Conservation (phyloP, 2,797 vertebrate species). For the Nannoperca australis region DNA sequence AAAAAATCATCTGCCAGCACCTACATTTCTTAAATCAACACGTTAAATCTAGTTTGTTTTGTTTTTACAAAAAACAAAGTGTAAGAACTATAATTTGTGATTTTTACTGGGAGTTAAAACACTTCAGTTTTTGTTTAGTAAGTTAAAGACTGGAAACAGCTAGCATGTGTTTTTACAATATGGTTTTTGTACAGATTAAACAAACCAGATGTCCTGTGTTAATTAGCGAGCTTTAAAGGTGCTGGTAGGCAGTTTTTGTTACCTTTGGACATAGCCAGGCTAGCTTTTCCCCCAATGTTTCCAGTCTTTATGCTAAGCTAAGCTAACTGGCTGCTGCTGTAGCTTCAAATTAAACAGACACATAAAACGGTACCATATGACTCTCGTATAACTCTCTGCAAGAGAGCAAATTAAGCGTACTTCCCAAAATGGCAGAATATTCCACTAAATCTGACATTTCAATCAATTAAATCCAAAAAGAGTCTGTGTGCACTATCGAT, state of each 20-base stretch:
- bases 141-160: not conserved
- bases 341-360: not conserved
- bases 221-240: not conserved
- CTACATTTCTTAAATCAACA: not conserved
- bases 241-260: not conserved
- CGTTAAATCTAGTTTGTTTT: not conserved
- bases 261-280: not conserved
- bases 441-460: slow-evolving; percentile 38
- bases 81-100: not conserved
- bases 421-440: slow-evolving; percentile 20
- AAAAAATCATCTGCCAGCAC: not conserved
- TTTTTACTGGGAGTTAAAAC: not conserved
- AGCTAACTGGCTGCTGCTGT: not conserved
- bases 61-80: not conserved
- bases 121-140: not conserved
- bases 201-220: not conserved
- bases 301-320: slow-evolving; percentile 12
- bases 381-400: not conserved
- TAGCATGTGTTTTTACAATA: too few species aligned
- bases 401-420: not conserved
- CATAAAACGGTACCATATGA: not conserved
- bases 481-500: slow-evolving; percentile 57
- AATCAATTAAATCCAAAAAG: slow-evolving; percentile 45
- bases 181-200: not conserved
- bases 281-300: not conserved